These are phyloP conservation scores for Thunnus thynnus DNA, from an alignment of 2,113 vertebrate genomes.

Conservation along the genomic window DNA sequence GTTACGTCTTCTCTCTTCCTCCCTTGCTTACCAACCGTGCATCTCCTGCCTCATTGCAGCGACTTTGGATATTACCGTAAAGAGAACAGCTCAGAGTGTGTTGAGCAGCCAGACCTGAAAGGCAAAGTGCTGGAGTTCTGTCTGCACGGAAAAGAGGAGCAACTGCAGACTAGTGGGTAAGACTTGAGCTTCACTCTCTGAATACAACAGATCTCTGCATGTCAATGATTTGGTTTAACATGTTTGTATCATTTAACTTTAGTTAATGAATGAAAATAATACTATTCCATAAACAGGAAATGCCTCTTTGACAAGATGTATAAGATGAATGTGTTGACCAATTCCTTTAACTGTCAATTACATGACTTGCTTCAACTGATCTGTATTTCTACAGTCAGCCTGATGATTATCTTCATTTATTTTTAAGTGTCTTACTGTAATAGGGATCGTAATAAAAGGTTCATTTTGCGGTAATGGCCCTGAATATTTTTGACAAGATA, in stretches of 20 bases:
- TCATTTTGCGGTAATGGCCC: not conserved
- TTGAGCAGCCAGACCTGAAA: conserved; percentile 91
- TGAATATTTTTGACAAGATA: no score
- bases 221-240: not conserved
- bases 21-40: not conserved
- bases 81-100: conserved; percentile 90
- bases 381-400: no score
- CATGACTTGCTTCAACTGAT: not conserved
- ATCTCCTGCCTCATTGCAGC: conserved; percentile 73
- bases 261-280: not conserved
- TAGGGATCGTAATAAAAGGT: not conserved
- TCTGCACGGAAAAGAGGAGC: conserved; percentile 90
- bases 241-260: no score
- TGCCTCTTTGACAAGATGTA: not conserved
- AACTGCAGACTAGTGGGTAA: conserved; percentile 92
- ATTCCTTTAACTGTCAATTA: not conserved
- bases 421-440: no score
- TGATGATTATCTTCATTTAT: no score
- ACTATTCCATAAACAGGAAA: not conserved
- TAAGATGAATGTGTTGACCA: not conserved
- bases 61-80: conserved; percentile 95
- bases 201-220: not conserved
- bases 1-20: not conserved
- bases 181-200: not conserved
- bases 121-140: conserved; percentile 93